Evolutionary conservation across 1,140 invertebrate species (phyloP), one percentile per base, ranked within the genome.

Genomic region (Saxidomus purpurata): DNA sequence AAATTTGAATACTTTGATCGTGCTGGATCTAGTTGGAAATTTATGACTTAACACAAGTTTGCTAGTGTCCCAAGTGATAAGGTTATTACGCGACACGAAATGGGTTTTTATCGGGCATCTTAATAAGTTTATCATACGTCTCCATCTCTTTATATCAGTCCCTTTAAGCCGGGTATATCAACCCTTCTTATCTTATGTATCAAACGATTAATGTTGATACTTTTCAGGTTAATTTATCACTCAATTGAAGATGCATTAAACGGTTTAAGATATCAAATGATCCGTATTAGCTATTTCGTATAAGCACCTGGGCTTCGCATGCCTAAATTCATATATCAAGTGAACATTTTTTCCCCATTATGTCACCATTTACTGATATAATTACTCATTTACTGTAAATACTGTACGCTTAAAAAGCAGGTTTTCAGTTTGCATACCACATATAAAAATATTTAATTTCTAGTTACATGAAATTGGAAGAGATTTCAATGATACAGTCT

Each of bases 171-270:
- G 36, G 55, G 34, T 63, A 28, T 76, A 49, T 76, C 71, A 49
- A 47, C 43, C 13, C 8, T 38, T 11, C 71, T 49, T 76, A 76
- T 76, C 71, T 76, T 28, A 76, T 76, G 36, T 76, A 86, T 86
- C 69, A 86, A 74, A 74, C 63, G 84, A 77, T 86, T 77, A 86
- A 59, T 76, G 52, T 86, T 36, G 67, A 86, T 86, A 55, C 34
- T 47, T 86, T 43, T 77, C 52, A 59, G 47, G 47, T 55, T 49
- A 36, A 86, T 86, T 86, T 86, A 86, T 61, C 47, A 71, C 47
- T 67, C 69, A 49, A 43, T 77, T 76, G 34, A 86, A 86, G 84
- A 86, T 63, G 61, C 49, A 61, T 40, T 84, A 69, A 69, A 81
- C 52, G 34, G 77, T 81, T 81, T 55, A 38, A 81, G 31, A 69